Percentiles rank a stretch among this genome's conserved stretches.
Evolutionary conservation across 2,113 vertebrate species (phyloP).

Genomic region (Microcebus tavaratra): DNA sequence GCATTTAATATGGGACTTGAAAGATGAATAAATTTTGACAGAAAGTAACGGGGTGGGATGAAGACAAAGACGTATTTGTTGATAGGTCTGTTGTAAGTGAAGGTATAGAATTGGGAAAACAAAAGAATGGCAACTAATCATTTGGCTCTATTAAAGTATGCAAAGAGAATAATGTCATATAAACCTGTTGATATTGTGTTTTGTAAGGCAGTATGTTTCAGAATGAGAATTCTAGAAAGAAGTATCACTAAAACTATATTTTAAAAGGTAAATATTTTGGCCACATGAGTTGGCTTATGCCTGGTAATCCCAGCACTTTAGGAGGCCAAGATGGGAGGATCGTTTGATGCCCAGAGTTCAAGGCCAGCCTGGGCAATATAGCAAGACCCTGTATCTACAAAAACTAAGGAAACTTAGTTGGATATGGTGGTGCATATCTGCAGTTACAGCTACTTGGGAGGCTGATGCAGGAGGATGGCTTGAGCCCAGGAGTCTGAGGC

Average conservation of each 20-base stretch:
- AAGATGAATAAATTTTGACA: neutral
- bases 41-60: neutral
- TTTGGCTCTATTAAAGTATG: neutral
- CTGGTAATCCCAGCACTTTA: too few species aligned
- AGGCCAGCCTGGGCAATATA: too few species aligned
- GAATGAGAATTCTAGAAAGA: neutral
- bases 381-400: too few species aligned
- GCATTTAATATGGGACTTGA: neutral
- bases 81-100: neutral
- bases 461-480: too few species aligned
- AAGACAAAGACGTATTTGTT: neutral
- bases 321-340: too few species aligned
- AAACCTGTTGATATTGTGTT: neutral
- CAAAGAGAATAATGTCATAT: neutral
- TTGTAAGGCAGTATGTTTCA: neutral
- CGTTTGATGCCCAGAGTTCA: too few species aligned
- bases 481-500: too few species aligned
- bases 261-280: neutral
- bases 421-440: too few species aligned
- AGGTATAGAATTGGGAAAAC: neutral
- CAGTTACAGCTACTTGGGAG: too few species aligned
- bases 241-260: neutral
- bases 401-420: too few species aligned
- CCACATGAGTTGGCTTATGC: too few species aligned
- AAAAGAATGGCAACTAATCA: neutral